phyloP scores from a whole-genome alignment of 2,797 vertebrate species.

The Glyptemys insculpta region DNA sequence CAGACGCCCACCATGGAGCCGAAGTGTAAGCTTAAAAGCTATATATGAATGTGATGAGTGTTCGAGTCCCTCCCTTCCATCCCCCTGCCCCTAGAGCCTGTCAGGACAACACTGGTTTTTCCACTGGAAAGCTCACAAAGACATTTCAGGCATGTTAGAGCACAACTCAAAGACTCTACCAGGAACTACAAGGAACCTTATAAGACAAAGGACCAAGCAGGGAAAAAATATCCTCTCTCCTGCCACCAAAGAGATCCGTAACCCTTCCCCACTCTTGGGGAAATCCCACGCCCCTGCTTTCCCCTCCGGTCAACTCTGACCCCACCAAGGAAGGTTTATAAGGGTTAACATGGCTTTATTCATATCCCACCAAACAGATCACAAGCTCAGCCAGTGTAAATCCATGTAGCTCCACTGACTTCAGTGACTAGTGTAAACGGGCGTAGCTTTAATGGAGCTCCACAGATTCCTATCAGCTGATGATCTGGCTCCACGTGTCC shows the following conservation, averaged over 20 bases:
- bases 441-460: accelerated
- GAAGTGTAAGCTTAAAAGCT: neutral
- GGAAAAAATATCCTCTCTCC: neutral
- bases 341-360: neutral
- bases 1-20: neutral
- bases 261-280: neutral
- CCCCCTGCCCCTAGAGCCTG: neutral
- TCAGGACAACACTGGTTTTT: neutral
- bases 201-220: neutral
- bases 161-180: neutral
- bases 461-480: neutral
- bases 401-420: neutral
- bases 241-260: neutral
- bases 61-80: accelerated
- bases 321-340: neutral
- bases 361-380: too few species aligned
- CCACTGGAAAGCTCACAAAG: neutral
- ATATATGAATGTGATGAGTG: neutral
- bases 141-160: neutral
- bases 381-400: neutral
- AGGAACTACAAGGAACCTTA: neutral
- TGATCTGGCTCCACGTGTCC: neutral
- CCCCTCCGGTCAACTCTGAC: neutral
- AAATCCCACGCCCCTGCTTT: neutral
- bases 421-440: neutral